Evolutionary conservation across 2,113 vertebrate species (phyloP), one percentile per base, ranked within the genome.

Genomic region (Serilophus lunatus): DNA sequence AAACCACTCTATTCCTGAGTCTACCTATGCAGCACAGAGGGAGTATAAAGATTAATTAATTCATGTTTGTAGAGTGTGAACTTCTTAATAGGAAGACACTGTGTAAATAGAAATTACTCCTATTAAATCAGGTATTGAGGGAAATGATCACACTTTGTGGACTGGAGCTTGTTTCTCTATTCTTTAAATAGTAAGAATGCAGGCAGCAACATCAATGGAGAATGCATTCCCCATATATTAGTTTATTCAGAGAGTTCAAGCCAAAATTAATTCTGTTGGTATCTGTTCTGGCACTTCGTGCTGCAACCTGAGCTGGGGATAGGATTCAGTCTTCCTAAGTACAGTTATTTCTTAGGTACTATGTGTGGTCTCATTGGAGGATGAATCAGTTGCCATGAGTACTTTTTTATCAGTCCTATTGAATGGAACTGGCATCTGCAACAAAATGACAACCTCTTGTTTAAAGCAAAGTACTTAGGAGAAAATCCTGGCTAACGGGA

Each of bases 41-140:
- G 86, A 96, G 35, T 80, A 86, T 64, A 86, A 96, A 82, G 64
- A 81, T 93, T 94, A 95, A 95, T 90, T 96, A 96, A 96, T 90
- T 91, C 79, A 64, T 74, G 42, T 72, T 96, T 96, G 70, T 50
- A 59, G 53, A 75, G 9, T 71, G 31, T 47, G 60, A 94, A 63
- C 53, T 89, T 94, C 71, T 89, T 57, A 86, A 38, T 79, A 85
- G 88, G 77, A 96, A 59, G n/a, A 50, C 56, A 96, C 4, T 7
- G 56, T 59, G 40, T 35, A 91, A 88, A 76, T 87, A 82, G 74
- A 91, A 93, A 95, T 79, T 84, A 89, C 51, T 81, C 59, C 50
- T 90, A 81, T 49, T 86, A 90, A 90, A 90, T 50, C 31, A 85
- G 31, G 60, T 82, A 53, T 45, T 89, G 61, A 16, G 61, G 54